Evolutionary conservation across 2,888 invertebrate genomes (phyloP).

Genomic region (Mythimna ferrago): DNA sequence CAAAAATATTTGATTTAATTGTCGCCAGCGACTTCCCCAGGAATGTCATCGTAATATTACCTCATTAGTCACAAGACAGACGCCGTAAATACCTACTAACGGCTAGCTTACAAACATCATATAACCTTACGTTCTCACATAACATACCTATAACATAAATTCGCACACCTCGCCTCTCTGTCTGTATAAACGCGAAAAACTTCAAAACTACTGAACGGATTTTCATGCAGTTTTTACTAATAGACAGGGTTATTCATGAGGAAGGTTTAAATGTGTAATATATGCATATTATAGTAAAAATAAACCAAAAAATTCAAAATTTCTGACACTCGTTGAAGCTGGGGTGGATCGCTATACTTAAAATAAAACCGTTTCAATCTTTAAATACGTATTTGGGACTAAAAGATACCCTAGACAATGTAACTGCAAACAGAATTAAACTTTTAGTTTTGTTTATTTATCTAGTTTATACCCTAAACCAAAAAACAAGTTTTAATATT

Average conservation of each 20-base stretch:
- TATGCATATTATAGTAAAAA: too few species aligned
- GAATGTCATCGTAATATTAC: not conserved
- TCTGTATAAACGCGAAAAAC: too few species aligned
- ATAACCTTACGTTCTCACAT: not conserved
- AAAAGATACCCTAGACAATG: not conserved
- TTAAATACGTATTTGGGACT: not conserved
- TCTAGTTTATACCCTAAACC: too few species aligned
- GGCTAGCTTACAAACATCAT: not conserved
- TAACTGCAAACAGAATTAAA: not conserved
- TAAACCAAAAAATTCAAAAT: too few species aligned
- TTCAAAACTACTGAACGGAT: too few species aligned
- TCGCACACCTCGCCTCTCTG: too few species aligned
- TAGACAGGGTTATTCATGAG: too few species aligned
- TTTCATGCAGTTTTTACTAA: too few species aligned
- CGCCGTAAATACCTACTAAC: not conserved
- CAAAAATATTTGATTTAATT: not conserved
- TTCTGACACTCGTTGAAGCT: not conserved
- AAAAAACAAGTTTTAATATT: too few species aligned
- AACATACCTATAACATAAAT: not conserved
- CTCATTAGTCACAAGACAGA: not conserved
- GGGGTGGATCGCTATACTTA: not conserved
- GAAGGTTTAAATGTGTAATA: too few species aligned
- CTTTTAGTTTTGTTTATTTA: not conserved
- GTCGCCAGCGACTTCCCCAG: not conserved
- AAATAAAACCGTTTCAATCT: constrained; percentile 8